Conservation (phyloP, 2,888 invertebrate genomes). For the Penaeus monodon region DNA sequence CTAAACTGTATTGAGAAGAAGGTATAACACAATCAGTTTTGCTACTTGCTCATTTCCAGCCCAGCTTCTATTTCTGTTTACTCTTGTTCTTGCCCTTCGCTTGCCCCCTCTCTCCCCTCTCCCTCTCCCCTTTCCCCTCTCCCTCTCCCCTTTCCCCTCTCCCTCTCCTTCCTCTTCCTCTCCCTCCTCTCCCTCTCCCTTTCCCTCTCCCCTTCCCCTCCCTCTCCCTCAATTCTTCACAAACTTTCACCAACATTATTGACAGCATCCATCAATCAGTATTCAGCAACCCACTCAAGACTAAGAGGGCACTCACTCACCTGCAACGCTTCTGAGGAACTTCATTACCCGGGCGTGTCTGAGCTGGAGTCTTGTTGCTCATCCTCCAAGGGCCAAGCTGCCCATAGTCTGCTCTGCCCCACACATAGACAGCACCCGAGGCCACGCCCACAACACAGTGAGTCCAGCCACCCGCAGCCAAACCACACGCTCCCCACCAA, state of each 20-base stretch:
- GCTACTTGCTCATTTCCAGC: too few species aligned
- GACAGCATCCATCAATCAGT: not conserved
- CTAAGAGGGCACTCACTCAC: slow-evolving; percentile 20
- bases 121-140: too few species aligned
- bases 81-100: too few species aligned
- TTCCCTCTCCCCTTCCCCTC: not conserved
- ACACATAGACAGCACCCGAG: slow-evolving; percentile 75
- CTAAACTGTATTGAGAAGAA: too few species aligned
- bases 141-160: too few species aligned
- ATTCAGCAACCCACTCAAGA: not conserved
- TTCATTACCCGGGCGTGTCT: slow-evolving; percentile 40
- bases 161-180: too few species aligned
- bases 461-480: slow-evolving; percentile 80
- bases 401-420: slow-evolving; percentile 84
- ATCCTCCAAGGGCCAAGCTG: slow-evolving; percentile 75
- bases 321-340: slow-evolving; percentile 45
- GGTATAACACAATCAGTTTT: too few species aligned
- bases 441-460: slow-evolving; percentile 75
- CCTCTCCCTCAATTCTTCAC: not conserved
- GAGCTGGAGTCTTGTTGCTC: slow-evolving; percentile 51
- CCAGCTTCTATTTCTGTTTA: too few species aligned
- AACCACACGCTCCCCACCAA: slow-evolving; percentile 69
- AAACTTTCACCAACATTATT: not conserved
- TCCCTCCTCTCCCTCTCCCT: not conserved
- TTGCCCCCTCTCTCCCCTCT: too few species aligned